Percentiles rank a stretch among this genome's conserved stretches.
Conservation (phyloP, 2,888 invertebrate species). For the Chloroclystis v-ata region DNA sequence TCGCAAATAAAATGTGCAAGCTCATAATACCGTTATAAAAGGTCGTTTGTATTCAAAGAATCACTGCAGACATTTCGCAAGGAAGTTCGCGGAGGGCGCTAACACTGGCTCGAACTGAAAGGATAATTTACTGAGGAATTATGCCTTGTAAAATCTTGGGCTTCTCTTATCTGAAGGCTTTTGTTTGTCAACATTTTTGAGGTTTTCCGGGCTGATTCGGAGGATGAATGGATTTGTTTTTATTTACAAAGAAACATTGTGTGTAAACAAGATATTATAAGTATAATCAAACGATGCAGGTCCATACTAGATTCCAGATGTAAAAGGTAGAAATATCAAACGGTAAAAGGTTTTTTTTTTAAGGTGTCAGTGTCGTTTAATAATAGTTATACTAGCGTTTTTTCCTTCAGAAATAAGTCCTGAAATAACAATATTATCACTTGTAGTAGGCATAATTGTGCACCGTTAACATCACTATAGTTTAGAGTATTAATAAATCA, state of each 20-base stretch:
- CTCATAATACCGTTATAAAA: conserved; percentile 68
- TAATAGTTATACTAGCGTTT: too few species aligned
- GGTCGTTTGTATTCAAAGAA: conserved; percentile 78
- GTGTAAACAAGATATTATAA: too few species aligned
- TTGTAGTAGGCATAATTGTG: too few species aligned
- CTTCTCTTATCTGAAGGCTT: conserved; percentile 22
- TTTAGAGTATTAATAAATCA: too few species aligned
- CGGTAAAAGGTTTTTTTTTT: too few species aligned
- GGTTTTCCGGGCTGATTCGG: conserved; percentile 2
- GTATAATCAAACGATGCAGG: too few species aligned
- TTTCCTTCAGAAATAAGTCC: too few species aligned
- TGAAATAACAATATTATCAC: too few species aligned
- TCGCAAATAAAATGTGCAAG: conserved; percentile 62
- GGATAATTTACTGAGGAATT: conserved; percentile 71
- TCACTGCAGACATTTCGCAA: conserved; percentile 77
- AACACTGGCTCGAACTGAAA: conserved; percentile 62
- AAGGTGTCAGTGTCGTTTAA: too few species aligned
- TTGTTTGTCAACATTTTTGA: conserved; percentile 27
- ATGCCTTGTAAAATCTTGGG: conserved; percentile 53
- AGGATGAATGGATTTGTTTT: background rate
- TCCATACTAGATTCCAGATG: too few species aligned
- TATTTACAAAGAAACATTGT: background rate
- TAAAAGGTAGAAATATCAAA: too few species aligned
- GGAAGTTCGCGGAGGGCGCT: conserved; percentile 59
- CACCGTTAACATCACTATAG: too few species aligned